Evolutionary conservation across 2,113 vertebrate genomes (phyloP).

Genomic region (Corythornis vintsioides): DNA sequence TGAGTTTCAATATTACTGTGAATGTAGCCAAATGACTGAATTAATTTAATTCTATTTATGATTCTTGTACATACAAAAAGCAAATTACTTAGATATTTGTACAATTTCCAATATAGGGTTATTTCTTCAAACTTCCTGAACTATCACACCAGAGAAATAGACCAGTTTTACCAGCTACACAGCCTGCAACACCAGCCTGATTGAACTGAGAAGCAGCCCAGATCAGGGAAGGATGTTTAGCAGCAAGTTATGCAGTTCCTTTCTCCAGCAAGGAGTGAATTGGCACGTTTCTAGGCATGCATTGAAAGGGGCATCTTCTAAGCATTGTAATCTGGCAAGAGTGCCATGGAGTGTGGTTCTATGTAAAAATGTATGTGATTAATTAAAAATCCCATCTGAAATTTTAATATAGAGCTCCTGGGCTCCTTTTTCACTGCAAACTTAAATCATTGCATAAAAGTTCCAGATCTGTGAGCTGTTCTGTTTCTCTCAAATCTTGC

Average conservation of each 20-base stretch:
- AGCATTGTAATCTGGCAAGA: not conserved
- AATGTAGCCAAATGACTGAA: slow-evolving; percentile 37
- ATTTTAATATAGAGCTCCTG: not conserved
- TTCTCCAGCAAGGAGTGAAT: not conserved
- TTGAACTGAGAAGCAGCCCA: not conserved
- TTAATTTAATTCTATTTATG: slow-evolving; percentile 51
- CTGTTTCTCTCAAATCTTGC: not conserved
- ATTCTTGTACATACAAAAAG: not conserved
- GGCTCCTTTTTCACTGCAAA: not conserved
- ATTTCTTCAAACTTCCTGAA: slow-evolving; percentile 12
- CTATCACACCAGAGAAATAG: not conserved
- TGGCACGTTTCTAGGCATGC: not conserved
- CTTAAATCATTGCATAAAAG: not conserved
- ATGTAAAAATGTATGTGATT: not conserved
- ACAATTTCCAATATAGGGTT: not conserved
- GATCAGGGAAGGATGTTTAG: not conserved
- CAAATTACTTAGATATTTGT: slow-evolving; percentile 9
- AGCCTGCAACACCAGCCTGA: not conserved
- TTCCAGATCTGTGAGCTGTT: not conserved
- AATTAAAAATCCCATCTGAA: not conserved
- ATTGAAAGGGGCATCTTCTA: not conserved
- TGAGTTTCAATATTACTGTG: slow-evolving; percentile 34
- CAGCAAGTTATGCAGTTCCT: not conserved
- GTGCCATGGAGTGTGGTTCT: not conserved
- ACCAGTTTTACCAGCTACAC: not conserved